Percentiles rank a stretch among this genome's conserved stretches.
Conservation (phyloP, 2,888 invertebrate species). For the Thera britannica region DNA sequence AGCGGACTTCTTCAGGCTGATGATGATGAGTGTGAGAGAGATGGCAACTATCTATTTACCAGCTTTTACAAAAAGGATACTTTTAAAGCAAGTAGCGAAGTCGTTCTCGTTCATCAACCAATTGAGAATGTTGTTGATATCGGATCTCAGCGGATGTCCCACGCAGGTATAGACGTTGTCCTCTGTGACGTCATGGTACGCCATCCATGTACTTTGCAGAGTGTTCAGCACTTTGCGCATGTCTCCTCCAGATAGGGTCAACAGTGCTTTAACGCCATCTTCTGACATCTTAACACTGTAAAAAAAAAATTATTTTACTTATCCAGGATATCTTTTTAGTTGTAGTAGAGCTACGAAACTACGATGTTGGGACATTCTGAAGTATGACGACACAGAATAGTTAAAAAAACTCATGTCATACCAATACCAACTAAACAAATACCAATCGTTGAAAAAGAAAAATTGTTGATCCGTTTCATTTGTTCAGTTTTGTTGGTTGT, state of each 20-base stretch:
- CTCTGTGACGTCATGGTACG: slow-evolving; percentile 94
- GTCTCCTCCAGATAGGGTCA: slow-evolving; percentile 96
- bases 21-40: neutral
- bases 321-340: neutral
- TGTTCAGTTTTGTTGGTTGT: too few relatives aligned
- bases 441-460: too few relatives aligned
- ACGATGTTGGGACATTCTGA: too few relatives aligned
- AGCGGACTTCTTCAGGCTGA: too few relatives aligned
- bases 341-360: too few relatives aligned
- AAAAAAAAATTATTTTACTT: neutral
- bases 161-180: slow-evolving; percentile 97
- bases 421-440: too few relatives aligned
- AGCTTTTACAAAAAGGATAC: slow-evolving; percentile 86
- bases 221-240: slow-evolving; percentile 99
- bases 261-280: slow-evolving; percentile 94
- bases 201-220: slow-evolving; percentile 97
- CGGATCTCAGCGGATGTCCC: slow-evolving; percentile 96
- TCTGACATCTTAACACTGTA: slow-evolving; percentile 92
- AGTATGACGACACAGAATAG: too few relatives aligned
- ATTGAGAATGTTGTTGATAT: slow-evolving; percentile 94
- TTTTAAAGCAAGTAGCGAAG: slow-evolving; percentile 89
- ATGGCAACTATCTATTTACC: neutral
- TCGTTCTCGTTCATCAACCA: slow-evolving; percentile 93
- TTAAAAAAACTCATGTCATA: too few relatives aligned
- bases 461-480: too few relatives aligned